These are phyloP conservation scores for Aradus depressus DNA, from an alignment of 2,888 invertebrate species.

Conservation along the genomic window DNA sequence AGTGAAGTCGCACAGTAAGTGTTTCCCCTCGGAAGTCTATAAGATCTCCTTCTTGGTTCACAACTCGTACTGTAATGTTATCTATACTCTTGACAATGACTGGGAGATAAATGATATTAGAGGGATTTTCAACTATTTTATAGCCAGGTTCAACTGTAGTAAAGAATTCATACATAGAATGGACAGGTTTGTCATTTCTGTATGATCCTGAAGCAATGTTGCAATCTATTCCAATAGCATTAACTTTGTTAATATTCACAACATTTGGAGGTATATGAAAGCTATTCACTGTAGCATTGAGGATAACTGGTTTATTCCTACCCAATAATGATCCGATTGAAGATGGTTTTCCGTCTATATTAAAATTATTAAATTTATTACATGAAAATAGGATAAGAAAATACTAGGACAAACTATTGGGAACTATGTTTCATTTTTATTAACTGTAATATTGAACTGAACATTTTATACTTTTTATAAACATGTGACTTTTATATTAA, in stretches of 20 bases:
- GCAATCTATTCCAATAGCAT: constrained; percentile 32
- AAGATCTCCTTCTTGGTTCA: constrained; percentile 29
- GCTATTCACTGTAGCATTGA: too few species aligned
- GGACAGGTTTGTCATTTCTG: constrained; percentile 31
- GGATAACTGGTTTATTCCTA: too few species aligned
- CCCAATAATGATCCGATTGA: too few species aligned
- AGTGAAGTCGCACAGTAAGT: background rate
- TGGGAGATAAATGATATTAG: constrained; percentile 35
- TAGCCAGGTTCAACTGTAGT: constrained; percentile 34
- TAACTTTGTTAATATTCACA: constrained; percentile 33
- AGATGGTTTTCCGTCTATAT: too few species aligned
- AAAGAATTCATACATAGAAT: constrained; percentile 35
- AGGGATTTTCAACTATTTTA: constrained; percentile 35
- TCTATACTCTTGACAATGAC: constrained; percentile 25
- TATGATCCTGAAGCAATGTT: constrained; percentile 33
- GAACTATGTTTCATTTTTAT: too few species aligned
- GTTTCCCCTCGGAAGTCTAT: background rate
- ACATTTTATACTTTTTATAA: too few species aligned
- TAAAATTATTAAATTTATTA: too few species aligned
- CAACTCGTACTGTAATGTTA: constrained; percentile 25
- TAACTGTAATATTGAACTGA: too few species aligned
- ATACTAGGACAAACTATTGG: too few species aligned
- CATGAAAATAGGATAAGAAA: too few species aligned
- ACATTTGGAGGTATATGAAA: too few species aligned
- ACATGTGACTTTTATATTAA: too few species aligned